A percentile compares a stretch with the other conserved stretches of the same genome.
phyloP scores from a whole-genome alignment of 2,888 invertebrate genomes.

The Bembecia ichneumoniformis region DNA sequence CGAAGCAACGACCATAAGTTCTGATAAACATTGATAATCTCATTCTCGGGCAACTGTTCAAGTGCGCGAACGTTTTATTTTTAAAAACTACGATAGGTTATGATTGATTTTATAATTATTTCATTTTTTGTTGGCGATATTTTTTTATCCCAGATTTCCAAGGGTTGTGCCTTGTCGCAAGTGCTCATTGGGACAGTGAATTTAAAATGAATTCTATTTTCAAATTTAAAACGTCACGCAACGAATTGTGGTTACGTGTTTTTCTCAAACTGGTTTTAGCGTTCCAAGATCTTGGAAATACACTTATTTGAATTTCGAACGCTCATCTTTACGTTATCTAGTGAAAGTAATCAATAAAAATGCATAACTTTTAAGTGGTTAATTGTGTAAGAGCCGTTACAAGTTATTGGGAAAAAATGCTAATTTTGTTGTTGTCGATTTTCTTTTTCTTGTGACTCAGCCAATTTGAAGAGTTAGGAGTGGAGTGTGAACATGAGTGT shows the following conservation, averaged over 20 bases:
- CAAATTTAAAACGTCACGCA: too few species aligned
- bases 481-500: conserved; percentile 51
- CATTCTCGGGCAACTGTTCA: conserved; percentile 47
- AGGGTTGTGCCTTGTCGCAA: too few species aligned
- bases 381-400: conserved; percentile 9
- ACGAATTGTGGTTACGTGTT: too few species aligned
- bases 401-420: conserved; percentile 30
- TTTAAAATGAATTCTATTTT: too few species aligned
- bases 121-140: too few species aligned
- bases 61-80: conserved; percentile 45
- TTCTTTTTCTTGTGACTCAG: conserved; percentile 26
- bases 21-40: conserved; percentile 68
- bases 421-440: conserved; percentile 39
- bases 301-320: conserved; percentile 3
- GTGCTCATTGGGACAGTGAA: too few species aligned
- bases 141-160: too few species aligned
- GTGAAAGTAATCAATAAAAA: conserved; percentile 21
- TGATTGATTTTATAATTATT: too few species aligned
- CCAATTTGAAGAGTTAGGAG: conserved; percentile 19
- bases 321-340: conserved; percentile 8
- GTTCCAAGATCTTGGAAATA: too few species aligned
- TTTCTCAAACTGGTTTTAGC: too few species aligned
- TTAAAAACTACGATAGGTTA: background rate
- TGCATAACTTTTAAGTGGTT: conserved; percentile 1
- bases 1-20: conserved; percentile 44